Base-by-base conservation (phyloP, 2,888 invertebrate species). In the Microctonus brassicae region DNA sequence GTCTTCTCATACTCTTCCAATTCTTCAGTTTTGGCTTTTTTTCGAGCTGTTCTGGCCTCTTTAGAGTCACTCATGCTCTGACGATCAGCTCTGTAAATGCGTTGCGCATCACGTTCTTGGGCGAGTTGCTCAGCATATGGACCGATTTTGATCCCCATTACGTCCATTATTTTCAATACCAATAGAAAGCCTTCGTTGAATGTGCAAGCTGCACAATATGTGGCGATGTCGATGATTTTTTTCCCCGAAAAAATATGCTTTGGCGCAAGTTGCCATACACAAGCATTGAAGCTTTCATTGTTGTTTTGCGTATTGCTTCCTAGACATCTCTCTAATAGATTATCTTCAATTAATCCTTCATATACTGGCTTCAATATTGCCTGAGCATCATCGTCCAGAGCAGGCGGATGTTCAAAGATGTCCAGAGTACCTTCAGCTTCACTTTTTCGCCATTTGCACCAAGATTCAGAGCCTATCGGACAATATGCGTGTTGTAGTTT, bases 401-500 rank as follows among this genome's bases (percentile, higher is more conserved):
- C 55, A 24, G 67, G 73, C 9, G 71, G 67, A 22, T 33, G n/a
- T n/a, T 39, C 33, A 36, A 76, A 69, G 39, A 74, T 39, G 17
- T 72, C 73, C n/a, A n/a, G n/a, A n/a, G n/a, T n/a, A 17, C 75
- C 72, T 17, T 70, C 67, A 20, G 71, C 72, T 33, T 73, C 61
- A 34, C 63, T 66, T 47, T 52, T 65, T 20, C 39, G 26, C 55
- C 72, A 80, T 17, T 75, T 78, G 42, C 80, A 81, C 81, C 80
- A 78, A 26, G 70, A 75, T 11, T 77, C 73, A 39, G 26, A 42
- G 24, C 76, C 79, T 53, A 34, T 34, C 9, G 80, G 79, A 73
- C 80, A 81, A 20, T 74, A 47, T 17, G 69, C 60, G 61, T 82
- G 78, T 26, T 73, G 70, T 24, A 76, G 78, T n/a, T n/a, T n/a